Conservation (phyloP, 2,797 vertebrate species). For the Gymnothorax javanicus region DNA sequence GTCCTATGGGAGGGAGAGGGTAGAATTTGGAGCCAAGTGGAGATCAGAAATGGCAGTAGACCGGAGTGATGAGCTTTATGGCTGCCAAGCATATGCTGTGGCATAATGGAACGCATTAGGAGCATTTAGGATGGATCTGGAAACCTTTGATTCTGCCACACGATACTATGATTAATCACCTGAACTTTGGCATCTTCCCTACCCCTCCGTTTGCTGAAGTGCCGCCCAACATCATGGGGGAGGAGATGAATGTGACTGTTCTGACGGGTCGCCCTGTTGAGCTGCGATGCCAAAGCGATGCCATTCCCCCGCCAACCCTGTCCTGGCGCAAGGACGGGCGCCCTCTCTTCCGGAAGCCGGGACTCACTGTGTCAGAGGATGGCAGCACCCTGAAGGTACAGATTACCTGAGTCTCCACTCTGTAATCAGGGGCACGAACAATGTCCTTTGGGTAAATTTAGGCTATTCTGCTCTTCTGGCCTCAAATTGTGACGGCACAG, state of each 20-base stretch:
- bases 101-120: not conserved
- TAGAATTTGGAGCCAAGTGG: not conserved
- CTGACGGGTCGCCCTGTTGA: constrained; percentile 77
- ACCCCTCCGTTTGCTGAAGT: constrained; percentile 64
- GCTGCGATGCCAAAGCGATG: constrained; percentile 84
- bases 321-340: constrained; percentile 86
- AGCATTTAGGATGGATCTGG: not conserved
- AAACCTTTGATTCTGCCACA: not conserved
- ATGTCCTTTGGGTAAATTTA: not conserved
- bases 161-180: not conserved
- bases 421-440: not conserved
- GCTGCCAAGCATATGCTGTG: not conserved
- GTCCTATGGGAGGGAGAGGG: not conserved
- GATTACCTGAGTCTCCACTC: not conserved
- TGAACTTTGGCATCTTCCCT: not conserved
- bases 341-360: constrained; percentile 81
- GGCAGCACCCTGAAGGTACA: constrained; percentile 81
- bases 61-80: not conserved
- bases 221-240: constrained; percentile 91
- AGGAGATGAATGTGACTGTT: constrained; percentile 88
- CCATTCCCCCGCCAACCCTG: constrained; percentile 83
- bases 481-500: not conserved
- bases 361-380: constrained; percentile 77
- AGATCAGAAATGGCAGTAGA: not conserved
- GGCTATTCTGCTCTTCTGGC: not conserved